Evolutionary conservation across 53 echinoderm and acorn worm genomes (phyloP), one percentile per base, ranked within the genome.

Genomic region (Pentamera pediparva): DNA sequence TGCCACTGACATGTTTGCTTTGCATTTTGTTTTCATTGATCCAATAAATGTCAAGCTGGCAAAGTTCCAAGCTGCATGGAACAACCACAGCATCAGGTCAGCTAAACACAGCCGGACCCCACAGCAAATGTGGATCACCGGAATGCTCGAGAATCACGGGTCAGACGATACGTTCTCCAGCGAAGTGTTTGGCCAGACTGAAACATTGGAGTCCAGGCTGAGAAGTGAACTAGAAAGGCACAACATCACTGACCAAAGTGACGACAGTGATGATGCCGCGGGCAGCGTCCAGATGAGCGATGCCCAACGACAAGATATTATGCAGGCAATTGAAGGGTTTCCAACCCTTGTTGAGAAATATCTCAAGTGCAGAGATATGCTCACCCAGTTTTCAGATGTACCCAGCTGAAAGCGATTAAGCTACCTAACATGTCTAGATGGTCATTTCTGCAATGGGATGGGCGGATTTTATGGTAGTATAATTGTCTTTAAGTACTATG

Each of bases 101-200:
- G 64, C 64, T n/a, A n/a, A n/a, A n/a, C 64, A 35, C 6, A 63
- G 64, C 19, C 6, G 39, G 25, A 63, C 38, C 22, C 38, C 64
- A 39, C 37, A 63, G 22, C 64, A 63, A 24, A 18, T 63, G 64
- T 63, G 64, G 64, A 17, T 63, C 22, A 7, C 20, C 39, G 64
- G 38, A 63, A 37, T 63, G 64, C 38, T 63, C 2, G 21, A 37
- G 6, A 9, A 63, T 25, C 39, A 63, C 9, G 25, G 25, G 12
- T 62, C 62, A 62, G 29, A 62, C 21, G n/a, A 62, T 25, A 62
- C 62, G 36, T 62, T 62, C n/a, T 62, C 62, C 24, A 62, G 29
- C 36, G 62, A 62, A 63, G 39, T 63, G 10, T 63, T 63, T 32
- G 4, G 33, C 13, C 15, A 63, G 33, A 20, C 64, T 7, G 37